phyloP scores from a whole-genome alignment of 2,888 invertebrate genomes.

The Drosophila siamana region DNA sequence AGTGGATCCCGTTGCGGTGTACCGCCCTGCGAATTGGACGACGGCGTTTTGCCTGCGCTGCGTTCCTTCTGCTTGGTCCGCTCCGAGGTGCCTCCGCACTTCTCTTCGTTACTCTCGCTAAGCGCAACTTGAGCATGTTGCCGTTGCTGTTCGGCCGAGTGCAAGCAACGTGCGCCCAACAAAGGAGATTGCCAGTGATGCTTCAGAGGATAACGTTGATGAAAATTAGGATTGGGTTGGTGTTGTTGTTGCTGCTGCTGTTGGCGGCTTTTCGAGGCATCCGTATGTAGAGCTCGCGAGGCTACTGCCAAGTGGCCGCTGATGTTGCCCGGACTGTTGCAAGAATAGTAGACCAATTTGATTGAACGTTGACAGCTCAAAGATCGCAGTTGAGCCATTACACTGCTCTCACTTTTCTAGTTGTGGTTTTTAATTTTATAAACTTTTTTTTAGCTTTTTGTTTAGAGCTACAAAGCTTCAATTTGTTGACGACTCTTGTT shows the following conservation, averaged over 20 bases:
- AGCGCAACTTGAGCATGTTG: constrained; percentile 52
- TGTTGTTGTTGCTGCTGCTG: constrained; percentile 14
- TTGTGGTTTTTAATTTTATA: too few species aligned
- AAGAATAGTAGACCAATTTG: constrained; percentile 80
- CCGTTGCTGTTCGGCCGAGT: constrained; percentile 45
- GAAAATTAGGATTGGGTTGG: neutral
- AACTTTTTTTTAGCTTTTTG: neutral
- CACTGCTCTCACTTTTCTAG: constrained; percentile 54
- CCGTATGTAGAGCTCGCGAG: neutral
- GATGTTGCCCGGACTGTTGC: constrained; percentile 57
- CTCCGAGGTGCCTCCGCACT: neutral
- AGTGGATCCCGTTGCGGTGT: constrained; percentile 88
- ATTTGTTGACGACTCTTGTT: too few species aligned
- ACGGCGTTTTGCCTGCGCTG: constrained; percentile 13
- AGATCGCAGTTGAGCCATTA: constrained; percentile 86
- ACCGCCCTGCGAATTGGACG: constrained; percentile 53
- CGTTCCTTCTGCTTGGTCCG: constrained; percentile 14
- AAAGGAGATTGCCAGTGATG: constrained; percentile 32
- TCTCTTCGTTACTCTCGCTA: constrained; percentile 8
- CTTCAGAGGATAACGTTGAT: neutral
- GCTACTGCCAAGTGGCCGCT: constrained; percentile 31
- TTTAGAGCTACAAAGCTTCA: neutral
- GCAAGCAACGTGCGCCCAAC: constrained; percentile 41
- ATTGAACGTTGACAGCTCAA: constrained; percentile 83
- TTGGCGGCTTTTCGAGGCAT: neutral